Base-by-base conservation (phyloP, 2,797 vertebrate genomes). In the Labeo calbasu region DNA sequence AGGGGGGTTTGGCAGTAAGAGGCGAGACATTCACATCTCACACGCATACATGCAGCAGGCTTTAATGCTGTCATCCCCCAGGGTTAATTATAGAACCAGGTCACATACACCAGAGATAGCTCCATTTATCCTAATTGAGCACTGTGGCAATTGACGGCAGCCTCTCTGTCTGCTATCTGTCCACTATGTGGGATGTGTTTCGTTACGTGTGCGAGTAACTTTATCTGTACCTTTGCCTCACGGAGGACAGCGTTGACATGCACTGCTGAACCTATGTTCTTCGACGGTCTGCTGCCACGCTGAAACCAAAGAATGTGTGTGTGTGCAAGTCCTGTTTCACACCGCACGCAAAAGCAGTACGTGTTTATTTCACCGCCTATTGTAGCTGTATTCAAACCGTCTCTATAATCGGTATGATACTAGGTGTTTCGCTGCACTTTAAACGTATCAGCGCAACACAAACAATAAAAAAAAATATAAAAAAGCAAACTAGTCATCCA, bases 61-160 rank as follows among this genome's bases (percentile, higher is more conserved):
- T 80, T 82, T 86, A 86, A 86, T 91, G 92, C 92, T 89, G 93
- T 93, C 92, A 91, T 92, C 89, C 88, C 87, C 48, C 87, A 81
- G 84, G 85, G 91, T 93, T 93, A 95, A 93, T 93, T 94, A 94
- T 92, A 91, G 84, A 86, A 78, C 57, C 65, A 80, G 92, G 92
- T 92, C 92, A 92, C 88, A 90, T 91, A 91, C 87, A 87, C 86
- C 84, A 86, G 63, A 93, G 92, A 94, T 93, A 94, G 88, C 82
- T 76, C 86, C 84, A 91, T 90, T 88, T 90, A 92, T 92, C 89
- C 90, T 89, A 88, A 91, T 91, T 89, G 87, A 88, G 89, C 79
- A 6, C 84, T 77, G 88, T 87, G 87, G 88, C 85, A 87, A 88
- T 86, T 87, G 89, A 90, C 82, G 79, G 86, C 83, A 81, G 76